Base-by-base conservation (phyloP, 1,140 invertebrate genomes). In the Drosophila saltans region DNA sequence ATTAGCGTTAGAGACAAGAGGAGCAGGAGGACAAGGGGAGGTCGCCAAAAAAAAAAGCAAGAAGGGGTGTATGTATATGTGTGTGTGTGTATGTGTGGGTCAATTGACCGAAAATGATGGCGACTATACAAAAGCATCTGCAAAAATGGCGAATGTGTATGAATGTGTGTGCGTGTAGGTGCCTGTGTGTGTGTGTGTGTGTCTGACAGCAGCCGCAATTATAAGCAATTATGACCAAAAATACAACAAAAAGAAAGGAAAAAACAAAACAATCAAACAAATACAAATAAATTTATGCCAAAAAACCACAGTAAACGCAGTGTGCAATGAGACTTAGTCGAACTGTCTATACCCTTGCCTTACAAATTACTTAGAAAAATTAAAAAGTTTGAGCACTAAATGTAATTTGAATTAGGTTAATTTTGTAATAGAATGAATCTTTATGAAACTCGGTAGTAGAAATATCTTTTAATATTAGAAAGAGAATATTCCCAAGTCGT, bases 41-140 rank as follows among this genome's bases (percentile, higher is more conserved):
- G 28, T 39, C 39, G 60, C 33, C 60, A 57, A 66, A 81, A 65
- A 75, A 63, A 55, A 58, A 43, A 41, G 26, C 59, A 30, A 59
- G 69, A 8, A 55, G 28, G 70, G 75, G 64, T 59, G 66, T 66
- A 36, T 36, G 36, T 64, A 30, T 57, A 9, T 7, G 39, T 52
- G 28, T 39, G 56, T 52, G 4, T 26, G 21, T 1, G 21, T 61
- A 45, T 76, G 78, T 73, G 64, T 84, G 67, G 76, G 80, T 77
- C 83, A 86, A 86, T 86, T 86, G 83, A 88, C 80, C 80, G 70
- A 86, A 86, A 86, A 86, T 86, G 83, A 86, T 88, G 83, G 83
- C 83, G 83, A 89, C 84, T 39, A 39, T 71, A 28, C 75, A 55
- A 39, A 59, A 60, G 33, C 62, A 52, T 76, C 36, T 59, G 72